These are phyloP conservation scores for Tenthredo notha DNA, from an alignment of 2,888 invertebrate genomes.

Conservation along the genomic window DNA sequence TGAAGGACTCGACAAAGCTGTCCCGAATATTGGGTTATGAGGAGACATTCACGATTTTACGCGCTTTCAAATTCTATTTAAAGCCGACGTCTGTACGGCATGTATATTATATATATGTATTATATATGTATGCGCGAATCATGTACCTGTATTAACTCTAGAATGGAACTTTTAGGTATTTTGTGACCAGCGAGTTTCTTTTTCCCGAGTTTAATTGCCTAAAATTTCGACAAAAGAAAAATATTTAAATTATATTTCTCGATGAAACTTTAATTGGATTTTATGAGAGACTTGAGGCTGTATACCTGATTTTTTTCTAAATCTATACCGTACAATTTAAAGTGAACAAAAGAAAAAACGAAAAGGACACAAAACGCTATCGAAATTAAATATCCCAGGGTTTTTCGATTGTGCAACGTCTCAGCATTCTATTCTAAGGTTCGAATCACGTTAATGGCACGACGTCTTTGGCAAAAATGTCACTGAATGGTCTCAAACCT, in stretches of 20 bases:
- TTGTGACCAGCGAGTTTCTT: neutral
- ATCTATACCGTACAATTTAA: neutral
- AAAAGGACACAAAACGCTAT: no score
- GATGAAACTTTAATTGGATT: neutral
- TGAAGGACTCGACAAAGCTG: conserved; percentile 54
- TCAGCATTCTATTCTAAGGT: neutral
- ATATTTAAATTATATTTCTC: neutral
- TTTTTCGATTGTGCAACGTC: neutral
- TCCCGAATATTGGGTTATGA: conserved; percentile 55
- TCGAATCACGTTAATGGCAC: neutral
- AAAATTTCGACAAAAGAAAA: neutral
- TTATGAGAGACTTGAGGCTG: neutral
- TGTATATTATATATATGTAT: neutral
- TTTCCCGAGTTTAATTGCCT: neutral
- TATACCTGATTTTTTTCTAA: neutral
- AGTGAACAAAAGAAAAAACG: neutral
- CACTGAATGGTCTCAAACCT: neutral
- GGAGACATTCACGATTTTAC: conserved; percentile 53
- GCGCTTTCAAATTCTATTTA: conserved; percentile 23
- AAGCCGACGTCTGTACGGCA: neutral
- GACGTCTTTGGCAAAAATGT: neutral
- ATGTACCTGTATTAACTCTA: neutral
- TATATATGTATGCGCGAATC: neutral
- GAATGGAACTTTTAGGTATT: neutral
- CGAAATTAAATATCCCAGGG: neutral